Conservation (phyloP, 2,797 vertebrate genomes). For the Smutsia gigantea region DNA sequence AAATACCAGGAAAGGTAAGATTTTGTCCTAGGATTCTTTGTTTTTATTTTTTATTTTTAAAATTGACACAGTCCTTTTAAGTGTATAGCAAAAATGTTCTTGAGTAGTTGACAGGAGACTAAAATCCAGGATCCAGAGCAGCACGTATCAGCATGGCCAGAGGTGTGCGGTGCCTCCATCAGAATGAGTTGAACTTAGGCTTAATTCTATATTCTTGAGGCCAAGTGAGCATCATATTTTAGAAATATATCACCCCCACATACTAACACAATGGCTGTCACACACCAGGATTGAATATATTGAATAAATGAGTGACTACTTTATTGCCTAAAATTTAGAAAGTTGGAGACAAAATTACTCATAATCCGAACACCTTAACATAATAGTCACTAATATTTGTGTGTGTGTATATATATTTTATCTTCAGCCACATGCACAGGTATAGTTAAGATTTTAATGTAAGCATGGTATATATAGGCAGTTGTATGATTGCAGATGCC, state of each 20-base stretch:
- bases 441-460: conserved; percentile 1
- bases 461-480: not conserved
- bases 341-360: not conserved
- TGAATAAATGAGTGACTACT: not conserved
- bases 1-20: not conserved
- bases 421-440: not conserved
- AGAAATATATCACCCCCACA: not conserved
- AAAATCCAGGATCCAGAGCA: not conserved
- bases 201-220: not conserved
- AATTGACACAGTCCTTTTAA: not conserved
- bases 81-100: not conserved
- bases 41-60: not conserved
- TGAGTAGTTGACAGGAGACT: not conserved
- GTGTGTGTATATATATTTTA: not conserved
- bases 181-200: not conserved
- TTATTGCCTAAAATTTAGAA: not conserved
- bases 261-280: not conserved
- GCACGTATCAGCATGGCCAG: not conserved
- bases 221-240: not conserved
- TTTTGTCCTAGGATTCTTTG: not conserved
- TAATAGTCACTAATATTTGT: not conserved
- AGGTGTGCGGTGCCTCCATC: not conserved
- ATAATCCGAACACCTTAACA: not conserved
- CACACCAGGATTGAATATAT: not conserved
- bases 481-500: conserved; percentile 20